phyloP scores from a whole-genome alignment of 92 coral and sea anemone genomes.

The Actinostola sp. region DNA sequence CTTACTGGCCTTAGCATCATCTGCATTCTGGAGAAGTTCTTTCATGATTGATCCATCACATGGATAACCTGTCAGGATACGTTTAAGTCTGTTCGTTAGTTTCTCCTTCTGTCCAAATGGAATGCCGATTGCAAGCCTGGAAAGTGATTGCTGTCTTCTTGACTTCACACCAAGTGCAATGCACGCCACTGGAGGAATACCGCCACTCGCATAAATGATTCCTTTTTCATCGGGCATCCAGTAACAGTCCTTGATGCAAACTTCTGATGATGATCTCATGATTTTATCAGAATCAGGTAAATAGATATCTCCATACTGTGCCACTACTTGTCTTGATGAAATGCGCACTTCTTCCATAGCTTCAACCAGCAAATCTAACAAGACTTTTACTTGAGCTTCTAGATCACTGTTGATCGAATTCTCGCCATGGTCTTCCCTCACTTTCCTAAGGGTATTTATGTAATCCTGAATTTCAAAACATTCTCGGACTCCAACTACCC shows the following conservation, averaged over 20 bases:
- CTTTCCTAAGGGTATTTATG: conserved; percentile 18
- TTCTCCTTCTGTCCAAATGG: conserved; percentile 68
- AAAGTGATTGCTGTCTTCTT: conserved; percentile 44
- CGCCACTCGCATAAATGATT: conserved; percentile 27
- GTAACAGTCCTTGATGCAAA: conserved; percentile 64
- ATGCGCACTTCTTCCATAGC: too few relatives aligned
- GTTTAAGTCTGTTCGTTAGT: conserved; percentile 58
- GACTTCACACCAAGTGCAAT: conserved; percentile 60
- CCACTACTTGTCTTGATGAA: not conserved
- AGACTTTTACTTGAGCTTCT: not conserved
- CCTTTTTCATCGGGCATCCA: conserved; percentile 65
- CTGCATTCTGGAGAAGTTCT: conserved; percentile 80
- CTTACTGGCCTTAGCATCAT: conserved; percentile 73
- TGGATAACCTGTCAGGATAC: conserved; percentile 62
- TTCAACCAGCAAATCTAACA: too few relatives aligned
- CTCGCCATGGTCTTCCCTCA: not conserved
- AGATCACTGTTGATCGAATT: not conserved
- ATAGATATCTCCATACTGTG: conserved; percentile 27
- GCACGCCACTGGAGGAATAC: conserved; percentile 39
- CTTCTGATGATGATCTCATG: conserved; percentile 29
- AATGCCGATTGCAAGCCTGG: conserved; percentile 20
- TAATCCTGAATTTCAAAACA: conserved; percentile 45
- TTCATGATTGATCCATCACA: conserved; percentile 65
- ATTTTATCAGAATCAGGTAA: conserved; percentile 59
- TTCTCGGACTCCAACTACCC: conserved; percentile 38